These are phyloP conservation scores for Apodemus sylvaticus DNA, from an alignment of 2,113 vertebrate species.

Conservation along the genomic window DNA sequence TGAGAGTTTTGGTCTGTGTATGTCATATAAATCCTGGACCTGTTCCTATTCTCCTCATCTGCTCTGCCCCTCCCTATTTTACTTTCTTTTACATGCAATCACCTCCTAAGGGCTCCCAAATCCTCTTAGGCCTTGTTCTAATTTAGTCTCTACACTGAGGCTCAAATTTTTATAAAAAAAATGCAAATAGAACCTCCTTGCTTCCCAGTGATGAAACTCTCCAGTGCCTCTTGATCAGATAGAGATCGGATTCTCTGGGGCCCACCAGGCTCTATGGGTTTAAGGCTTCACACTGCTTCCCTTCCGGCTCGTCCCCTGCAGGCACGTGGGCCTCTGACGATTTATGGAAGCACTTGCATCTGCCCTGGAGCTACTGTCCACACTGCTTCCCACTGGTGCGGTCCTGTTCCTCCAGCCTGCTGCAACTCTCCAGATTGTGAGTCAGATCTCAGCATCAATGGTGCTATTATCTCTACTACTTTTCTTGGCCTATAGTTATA, in stretches of 20 bases:
- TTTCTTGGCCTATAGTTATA: background rate
- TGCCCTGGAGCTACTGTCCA: rapidly evolving
- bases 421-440: rapidly evolving
- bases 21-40: background rate
- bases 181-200: background rate
- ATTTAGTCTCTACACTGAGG: background rate
- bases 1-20: background rate
- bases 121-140: background rate
- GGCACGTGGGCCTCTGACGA: background rate
- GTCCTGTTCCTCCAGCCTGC: background rate
- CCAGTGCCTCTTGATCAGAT: background rate
- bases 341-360: background rate
- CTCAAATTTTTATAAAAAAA: conserved; percentile 7
- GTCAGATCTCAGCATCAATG: background rate
- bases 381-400: background rate
- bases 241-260: background rate
- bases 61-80: background rate
- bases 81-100: background rate
- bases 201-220: background rate
- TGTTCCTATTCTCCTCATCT: background rate
- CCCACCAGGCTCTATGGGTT: rapidly evolving
- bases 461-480: background rate
- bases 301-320: background rate
- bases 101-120: background rate
- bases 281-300: background rate